Base-by-base conservation (phyloP, 2,797 vertebrate genomes). In the Enteromius trimaculatus region DNA sequence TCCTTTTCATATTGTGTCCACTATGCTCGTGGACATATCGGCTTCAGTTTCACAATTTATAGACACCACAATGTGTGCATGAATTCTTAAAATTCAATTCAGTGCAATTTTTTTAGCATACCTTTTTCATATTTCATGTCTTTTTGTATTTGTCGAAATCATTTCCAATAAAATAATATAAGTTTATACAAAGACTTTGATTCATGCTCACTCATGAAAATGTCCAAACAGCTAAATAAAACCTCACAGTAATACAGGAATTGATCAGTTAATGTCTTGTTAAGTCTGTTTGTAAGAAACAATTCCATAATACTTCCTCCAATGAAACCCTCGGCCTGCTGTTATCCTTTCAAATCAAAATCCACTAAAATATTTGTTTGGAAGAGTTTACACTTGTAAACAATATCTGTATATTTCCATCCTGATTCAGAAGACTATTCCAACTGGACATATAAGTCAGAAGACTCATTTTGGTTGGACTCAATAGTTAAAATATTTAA, bases 131-230 rank as follows among this genome's bases (percentile, higher is more conserved):
- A 85, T 90, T 90, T 90, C 76, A 81, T 84, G 89, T 72, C 39
- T 93, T 91, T 92, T 44, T 78, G 79, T 81, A 85, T 82, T 84
- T 79, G 70, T 87, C 66, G 37, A 58, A 80, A 71, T 82, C 49
- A 85, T 91, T 93, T 92, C 81, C 92, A 95, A 95, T 95, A 95
- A 95, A 95, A 92, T 94, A 93, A 95, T 95, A 94, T 94, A 94
- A 93, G 93, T 94, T 94, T 94, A 92, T 93, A 90, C 93, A 90
- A 92, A 90, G 17, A 34, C 65, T 51, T 69, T 68, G 37, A 74
- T 55, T 64, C 23, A 42, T 81, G 71, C 47, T 79, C 66, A 23
- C 39, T 62, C 44, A 6, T 8, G 16, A 60, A 58, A 42, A 11
- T 42, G 13, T 26, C 58, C 13, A 62, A 62, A 17, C 26, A 62